Base-by-base conservation (phyloP, 1,140 invertebrate genomes). In the Drosophila lacteicornis region DNA sequence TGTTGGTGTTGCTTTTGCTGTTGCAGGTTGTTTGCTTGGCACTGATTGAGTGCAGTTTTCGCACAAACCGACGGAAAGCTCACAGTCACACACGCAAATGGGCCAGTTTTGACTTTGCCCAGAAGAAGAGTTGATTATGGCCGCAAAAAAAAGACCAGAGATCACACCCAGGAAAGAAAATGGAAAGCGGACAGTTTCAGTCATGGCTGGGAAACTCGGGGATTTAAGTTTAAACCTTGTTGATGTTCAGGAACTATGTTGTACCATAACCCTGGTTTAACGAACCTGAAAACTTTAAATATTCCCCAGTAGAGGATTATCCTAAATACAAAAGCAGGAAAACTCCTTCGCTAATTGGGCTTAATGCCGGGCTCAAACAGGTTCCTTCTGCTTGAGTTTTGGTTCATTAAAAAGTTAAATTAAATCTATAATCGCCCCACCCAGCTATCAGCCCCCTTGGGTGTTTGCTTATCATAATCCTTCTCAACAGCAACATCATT, bases 401-500 rank as follows among this genome's bases (percentile, higher is more conserved):
- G 82, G 40, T 70, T 45, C 75, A 78, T 86, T 86, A 86, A 83
- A 87, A 86, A 87, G 82, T 86, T 87, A 69, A 86, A 86, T 86
- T 76, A 80, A 82, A 82, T 83, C 77, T 87, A 87, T 86, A 55
- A 55, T 55, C 51, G 17, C 51, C 51, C 33, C 13, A 55, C 51
- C 15, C 59, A 66, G 62, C 42, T 15, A 22, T 15, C 36, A 13
- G 45, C 8, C 42, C 22, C 50, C 38, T 49, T 43, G 45, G 36
- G 43, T 7, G 30, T 36, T 49, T 17, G 50, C 36, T 45, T 50
- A 36, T 69, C n/a, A 71, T 73, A 71, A 73, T 73, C 69, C 73
- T 57, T 74, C 27, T 42, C 53, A 50, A 30, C 74, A 58, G 25
- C 63, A 30, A 60, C 51, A 74, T 53, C 25, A 68, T 70, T 58